Conservation (phyloP, 2,797 vertebrate genomes). For the Taeniopygia guttata region DNA sequence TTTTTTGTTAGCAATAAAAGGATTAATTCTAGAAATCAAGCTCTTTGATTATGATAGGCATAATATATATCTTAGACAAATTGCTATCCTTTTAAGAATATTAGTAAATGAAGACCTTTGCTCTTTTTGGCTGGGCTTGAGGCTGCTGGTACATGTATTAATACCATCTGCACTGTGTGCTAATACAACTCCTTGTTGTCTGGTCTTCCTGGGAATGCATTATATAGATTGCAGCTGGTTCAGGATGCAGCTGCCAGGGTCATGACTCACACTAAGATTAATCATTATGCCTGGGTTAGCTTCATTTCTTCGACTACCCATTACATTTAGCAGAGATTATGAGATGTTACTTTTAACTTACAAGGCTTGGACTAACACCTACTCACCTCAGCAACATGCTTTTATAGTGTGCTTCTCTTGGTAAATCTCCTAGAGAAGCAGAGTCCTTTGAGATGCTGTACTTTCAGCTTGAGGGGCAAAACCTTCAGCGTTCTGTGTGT, state of each 20-base stretch:
- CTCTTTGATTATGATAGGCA: constrained; percentile 39
- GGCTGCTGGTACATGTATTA: constrained; percentile 42
- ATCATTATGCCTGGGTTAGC: constrained; percentile 74
- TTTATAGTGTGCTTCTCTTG: constrained; percentile 42
- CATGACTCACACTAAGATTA: constrained; percentile 74
- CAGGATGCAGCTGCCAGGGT: constrained; percentile 75
- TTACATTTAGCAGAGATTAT: constrained; percentile 75
- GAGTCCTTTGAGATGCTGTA: constrained; percentile 9
- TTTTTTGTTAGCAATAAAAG: constrained; percentile 57
- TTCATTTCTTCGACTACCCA: constrained; percentile 74
- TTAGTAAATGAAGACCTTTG: constrained; percentile 67
- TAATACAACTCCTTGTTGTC: constrained; percentile 72
- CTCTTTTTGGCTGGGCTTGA: constrained; percentile 43
- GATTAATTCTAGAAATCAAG: constrained; percentile 58
- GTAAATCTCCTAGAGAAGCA: constrained; percentile 56
- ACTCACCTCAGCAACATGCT: constrained; percentile 61
- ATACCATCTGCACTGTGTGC: constrained; percentile 61
- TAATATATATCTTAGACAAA: constrained; percentile 58
- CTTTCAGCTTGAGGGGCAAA: constrained; percentile 27
- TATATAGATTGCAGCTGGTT: constrained; percentile 77
- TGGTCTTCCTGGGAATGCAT: constrained; percentile 74
- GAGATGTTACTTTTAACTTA: constrained; percentile 77
- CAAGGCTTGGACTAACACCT: constrained; percentile 66
- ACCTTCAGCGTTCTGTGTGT: neutral
- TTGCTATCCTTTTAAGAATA: constrained; percentile 69